These are phyloP conservation scores for Papilio elwesi DNA, from an alignment of 2,888 invertebrate genomes.

Conservation along the genomic window DNA sequence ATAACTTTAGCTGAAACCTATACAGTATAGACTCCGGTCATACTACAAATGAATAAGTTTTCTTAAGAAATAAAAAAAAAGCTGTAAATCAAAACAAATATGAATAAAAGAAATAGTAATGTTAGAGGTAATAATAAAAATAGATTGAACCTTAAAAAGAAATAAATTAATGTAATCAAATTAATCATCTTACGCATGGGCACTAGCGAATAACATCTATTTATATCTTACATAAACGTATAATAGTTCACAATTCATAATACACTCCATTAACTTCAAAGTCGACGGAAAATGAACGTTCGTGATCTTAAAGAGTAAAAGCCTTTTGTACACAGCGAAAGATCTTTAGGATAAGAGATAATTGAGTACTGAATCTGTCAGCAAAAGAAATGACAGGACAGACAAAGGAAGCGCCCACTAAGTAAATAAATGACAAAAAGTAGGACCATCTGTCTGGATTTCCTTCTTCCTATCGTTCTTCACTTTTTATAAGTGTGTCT, in stretches of 20 bases:
- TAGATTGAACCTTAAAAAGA: too few species aligned
- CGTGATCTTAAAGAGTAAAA: constrained; percentile 11
- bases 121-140: too few species aligned
- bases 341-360: constrained; percentile 26
- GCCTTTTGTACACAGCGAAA: constrained; percentile 20
- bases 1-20: too few species aligned
- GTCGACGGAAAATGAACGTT: constrained; percentile 18
- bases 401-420: constrained; percentile 3
- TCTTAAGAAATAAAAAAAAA: too few species aligned
- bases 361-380: constrained; percentile 26
- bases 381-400: constrained; percentile 7
- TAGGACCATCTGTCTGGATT: background rate
- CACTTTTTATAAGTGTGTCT: background rate
- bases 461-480: background rate
- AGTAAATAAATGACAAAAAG: constrained; percentile 14
- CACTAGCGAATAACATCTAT: too few species aligned
- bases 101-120: too few species aligned
- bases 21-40: too few species aligned
- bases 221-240: too few species aligned
- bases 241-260: background rate
- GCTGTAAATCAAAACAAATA: background rate
- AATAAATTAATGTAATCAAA: too few species aligned
- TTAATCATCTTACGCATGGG: too few species aligned
- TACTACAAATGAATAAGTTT: too few species aligned
- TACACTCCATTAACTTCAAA: constrained; percentile 17